A percentile compares a stretch with the other conserved stretches of the same genome.
Evolutionary conservation across 1,140 invertebrate species (phyloP).

Genomic region (Formica selysi): DNA sequence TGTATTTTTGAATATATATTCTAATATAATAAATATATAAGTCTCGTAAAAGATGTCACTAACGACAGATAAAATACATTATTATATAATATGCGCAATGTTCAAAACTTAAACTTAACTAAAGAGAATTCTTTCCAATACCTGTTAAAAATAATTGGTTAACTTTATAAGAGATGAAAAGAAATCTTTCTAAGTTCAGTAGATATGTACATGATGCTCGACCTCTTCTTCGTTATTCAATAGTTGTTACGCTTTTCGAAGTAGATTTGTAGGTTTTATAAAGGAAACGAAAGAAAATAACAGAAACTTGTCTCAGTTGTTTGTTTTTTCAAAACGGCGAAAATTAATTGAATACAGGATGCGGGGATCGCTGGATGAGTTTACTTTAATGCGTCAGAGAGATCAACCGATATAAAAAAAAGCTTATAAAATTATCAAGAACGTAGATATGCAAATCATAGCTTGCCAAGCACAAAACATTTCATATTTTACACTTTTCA

Average conservation of each 20-base stretch:
- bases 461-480: neutral
- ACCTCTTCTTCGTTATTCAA: slow-evolving; percentile 33
- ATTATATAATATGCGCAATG: neutral
- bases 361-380: neutral
- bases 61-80: neutral
- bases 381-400: neutral
- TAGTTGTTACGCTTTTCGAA: slow-evolving; percentile 27
- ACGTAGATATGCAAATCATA: neutral
- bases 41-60: too few relatives aligned
- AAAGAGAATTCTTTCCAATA: neutral
- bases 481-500: neutral
- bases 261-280: slow-evolving; percentile 50
- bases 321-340: slow-evolving; percentile 9
- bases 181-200: slow-evolving; percentile 19
- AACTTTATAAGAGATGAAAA: slow-evolving; percentile 23
- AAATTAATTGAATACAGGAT: slow-evolving; percentile 8
- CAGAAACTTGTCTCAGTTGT: neutral
- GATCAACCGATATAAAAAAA: slow-evolving; percentile 21
- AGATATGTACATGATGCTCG: neutral
- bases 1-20: slow-evolving; percentile 10
- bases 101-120: neutral
- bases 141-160: slow-evolving; percentile 41
- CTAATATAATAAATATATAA: neutral
- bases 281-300: slow-evolving; percentile 5
- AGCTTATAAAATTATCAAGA: neutral